Percentiles rank a stretch among this genome's conserved stretches.
phyloP scores from a whole-genome alignment of 2,888 invertebrate species.

The Minunthozetes semirufus region DNA sequence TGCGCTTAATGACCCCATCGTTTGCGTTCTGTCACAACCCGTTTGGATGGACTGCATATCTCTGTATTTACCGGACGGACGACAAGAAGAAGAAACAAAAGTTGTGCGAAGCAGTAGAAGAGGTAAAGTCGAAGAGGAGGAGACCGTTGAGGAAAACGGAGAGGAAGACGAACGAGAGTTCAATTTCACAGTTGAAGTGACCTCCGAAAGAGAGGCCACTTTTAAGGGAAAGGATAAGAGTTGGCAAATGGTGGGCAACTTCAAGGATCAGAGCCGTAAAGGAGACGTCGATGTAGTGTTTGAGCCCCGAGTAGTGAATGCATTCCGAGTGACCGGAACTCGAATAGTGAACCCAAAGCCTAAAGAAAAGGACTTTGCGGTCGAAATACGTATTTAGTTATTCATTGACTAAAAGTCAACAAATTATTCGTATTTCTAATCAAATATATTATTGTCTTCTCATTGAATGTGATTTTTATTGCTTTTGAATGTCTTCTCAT shows the following conservation, averaged over 20 bases:
- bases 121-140: too few species aligned
- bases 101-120: too few species aligned
- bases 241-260: conserved; percentile 17
- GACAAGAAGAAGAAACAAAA: too few species aligned
- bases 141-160: too few species aligned
- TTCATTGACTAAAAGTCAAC: not conserved
- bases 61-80: not conserved
- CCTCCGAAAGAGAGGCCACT: not conserved
- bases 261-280: not conserved
- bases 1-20: conserved; percentile 9
- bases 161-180: not conserved
- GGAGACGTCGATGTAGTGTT: not conserved
- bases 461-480: too few species aligned
- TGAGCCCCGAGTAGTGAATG: conserved; percentile 6
- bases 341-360: not conserved
- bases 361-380: conserved; percentile 2
- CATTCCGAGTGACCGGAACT: conserved; percentile 19
- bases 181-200: conserved; percentile 9
- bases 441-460: too few species aligned
- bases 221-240: not conserved
- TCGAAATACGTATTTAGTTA: not conserved
- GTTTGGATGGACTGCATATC: conserved; percentile 19
- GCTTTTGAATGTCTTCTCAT: too few species aligned
- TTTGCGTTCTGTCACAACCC: not conserved
- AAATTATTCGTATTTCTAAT: not conserved